Conservation (phyloP, 1,140 invertebrate genomes). For the Tetramorium alpestre region DNA sequence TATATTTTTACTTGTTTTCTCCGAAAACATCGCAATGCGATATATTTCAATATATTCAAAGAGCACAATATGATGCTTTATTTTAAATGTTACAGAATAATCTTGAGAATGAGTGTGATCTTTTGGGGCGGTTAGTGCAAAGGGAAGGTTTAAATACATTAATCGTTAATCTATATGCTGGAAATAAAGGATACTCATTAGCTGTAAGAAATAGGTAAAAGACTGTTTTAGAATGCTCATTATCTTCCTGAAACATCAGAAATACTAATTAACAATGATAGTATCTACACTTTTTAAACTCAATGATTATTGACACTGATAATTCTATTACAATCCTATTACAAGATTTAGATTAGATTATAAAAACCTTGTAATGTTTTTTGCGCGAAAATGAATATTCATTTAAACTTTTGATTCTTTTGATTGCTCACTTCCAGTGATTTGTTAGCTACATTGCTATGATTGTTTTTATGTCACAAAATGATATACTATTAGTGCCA, state of each 20-base stretch:
- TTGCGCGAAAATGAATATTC: neutral
- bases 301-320: neutral
- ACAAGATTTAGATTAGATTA: neutral
- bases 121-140: slow-evolving; percentile 94
- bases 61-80: slow-evolving; percentile 2
- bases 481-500: neutral
- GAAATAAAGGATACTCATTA: slow-evolving; percentile 96
- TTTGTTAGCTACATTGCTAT: neutral
- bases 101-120: slow-evolving; percentile 91
- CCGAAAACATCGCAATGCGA: neutral
- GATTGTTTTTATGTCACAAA: neutral
- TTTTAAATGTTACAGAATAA: slow-evolving; percentile 85
- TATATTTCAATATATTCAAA: neutral
- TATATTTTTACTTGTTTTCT: slow-evolving; percentile 14
- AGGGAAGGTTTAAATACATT: slow-evolving; percentile 94
- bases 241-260: neutral
- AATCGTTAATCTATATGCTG: slow-evolving; percentile 95
- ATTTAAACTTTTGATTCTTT: neutral
- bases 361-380: neutral
- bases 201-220: slow-evolving; percentile 88
- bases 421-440: neutral
- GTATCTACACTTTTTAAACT: neutral
- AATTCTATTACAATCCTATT: neutral
- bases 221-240: neutral
- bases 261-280: neutral